Evolutionary conservation across 2,113 vertebrate genomes (phyloP).

Genomic region (Notothenia rossii): DNA sequence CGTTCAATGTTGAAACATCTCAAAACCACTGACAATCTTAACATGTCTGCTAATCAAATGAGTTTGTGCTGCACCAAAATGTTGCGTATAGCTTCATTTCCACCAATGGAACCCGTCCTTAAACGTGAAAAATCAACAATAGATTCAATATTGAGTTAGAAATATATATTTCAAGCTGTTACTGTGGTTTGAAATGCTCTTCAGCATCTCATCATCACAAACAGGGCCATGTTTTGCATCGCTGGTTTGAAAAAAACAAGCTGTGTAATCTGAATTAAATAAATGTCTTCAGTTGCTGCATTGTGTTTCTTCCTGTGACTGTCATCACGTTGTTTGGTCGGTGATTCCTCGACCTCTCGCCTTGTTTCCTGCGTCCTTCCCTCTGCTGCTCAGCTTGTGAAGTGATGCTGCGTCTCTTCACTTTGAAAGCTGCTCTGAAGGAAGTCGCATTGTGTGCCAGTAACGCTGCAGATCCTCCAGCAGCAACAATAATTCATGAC

Average conservation of each 20-base stretch:
- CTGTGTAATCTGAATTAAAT: background rate
- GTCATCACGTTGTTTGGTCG: background rate
- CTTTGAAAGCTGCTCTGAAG: too few relatives aligned
- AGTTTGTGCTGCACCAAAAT: too few relatives aligned
- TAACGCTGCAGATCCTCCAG: background rate
- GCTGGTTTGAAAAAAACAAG: background rate
- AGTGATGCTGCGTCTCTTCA: too few relatives aligned
- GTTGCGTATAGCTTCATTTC: too few relatives aligned
- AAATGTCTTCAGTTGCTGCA: background rate
- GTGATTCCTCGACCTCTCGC: background rate
- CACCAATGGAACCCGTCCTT: too few relatives aligned
- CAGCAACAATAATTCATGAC: slow-evolving; percentile 51
- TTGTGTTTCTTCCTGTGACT: background rate
- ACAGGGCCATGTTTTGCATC: background rate
- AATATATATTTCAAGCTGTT: background rate
- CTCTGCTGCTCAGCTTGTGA: background rate
- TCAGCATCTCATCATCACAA: too few relatives aligned
- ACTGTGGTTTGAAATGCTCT: background rate
- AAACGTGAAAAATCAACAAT: background rate
- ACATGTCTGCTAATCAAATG: too few relatives aligned
- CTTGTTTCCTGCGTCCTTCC: slow-evolving; percentile 1
- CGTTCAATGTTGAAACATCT: too few relatives aligned
- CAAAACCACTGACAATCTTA: too few relatives aligned
- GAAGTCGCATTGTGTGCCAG: background rate
- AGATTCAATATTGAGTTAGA: background rate